Conservation (phyloP, 2,113 vertebrate species). For the Nymphicus hollandicus region DNA sequence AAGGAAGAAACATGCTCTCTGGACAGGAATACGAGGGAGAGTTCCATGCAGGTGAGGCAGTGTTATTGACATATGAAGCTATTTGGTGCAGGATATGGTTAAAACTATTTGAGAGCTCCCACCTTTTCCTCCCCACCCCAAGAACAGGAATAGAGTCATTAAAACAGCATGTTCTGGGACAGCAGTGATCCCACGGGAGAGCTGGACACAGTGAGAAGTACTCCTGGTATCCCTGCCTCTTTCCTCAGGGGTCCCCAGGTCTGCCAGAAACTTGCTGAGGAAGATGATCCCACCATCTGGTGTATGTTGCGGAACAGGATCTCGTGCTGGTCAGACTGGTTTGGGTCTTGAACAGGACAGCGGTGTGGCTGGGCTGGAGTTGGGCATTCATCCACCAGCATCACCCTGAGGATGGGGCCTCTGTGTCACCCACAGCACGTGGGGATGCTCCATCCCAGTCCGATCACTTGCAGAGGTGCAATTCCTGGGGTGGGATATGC, state of each 20-base stretch:
- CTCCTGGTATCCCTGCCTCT: background rate
- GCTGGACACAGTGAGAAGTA: background rate
- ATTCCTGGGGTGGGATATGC: background rate
- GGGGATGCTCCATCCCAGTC: background rate
- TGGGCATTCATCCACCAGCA: background rate
- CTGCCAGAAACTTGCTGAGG: background rate
- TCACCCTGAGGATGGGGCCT: background rate
- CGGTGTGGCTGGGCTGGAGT: background rate
- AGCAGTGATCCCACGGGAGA: background rate
- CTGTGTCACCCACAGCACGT: background rate
- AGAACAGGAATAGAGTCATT: slow-evolving; percentile 51
- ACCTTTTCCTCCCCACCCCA: slow-evolving; percentile 62
- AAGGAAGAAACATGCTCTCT: background rate
- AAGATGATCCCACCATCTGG: background rate
- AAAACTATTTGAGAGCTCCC: slow-evolving; percentile 32
- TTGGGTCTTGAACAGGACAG: background rate
- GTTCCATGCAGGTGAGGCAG: background rate
- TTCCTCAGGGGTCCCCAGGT: background rate
- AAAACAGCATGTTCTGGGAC: slow-evolving; percentile 58
- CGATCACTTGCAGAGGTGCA: accelerated
- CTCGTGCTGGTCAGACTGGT: background rate
- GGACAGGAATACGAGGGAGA: background rate
- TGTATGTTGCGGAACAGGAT: slow-evolving; percentile 10
- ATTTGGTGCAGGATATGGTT: background rate
- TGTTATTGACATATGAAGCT: background rate